Evolutionary conservation across 92 coral and sea anemone genomes (phyloP).

Genomic region (Virgularia gustaviana): DNA sequence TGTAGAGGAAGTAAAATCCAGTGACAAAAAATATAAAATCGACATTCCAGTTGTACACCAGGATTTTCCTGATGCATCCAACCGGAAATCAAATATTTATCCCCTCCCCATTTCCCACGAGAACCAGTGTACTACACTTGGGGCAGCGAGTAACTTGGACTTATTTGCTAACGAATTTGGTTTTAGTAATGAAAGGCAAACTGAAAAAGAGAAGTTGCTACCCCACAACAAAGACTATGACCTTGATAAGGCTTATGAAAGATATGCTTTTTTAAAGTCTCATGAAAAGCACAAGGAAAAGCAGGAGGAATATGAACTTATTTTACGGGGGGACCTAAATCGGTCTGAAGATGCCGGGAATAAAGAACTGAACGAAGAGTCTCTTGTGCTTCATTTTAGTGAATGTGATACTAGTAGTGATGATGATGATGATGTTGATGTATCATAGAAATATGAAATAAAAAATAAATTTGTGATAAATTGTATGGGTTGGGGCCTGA

Average conservation of each 20-base stretch:
- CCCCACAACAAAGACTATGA: conserved; percentile 35
- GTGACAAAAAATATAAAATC: conserved; percentile 20
- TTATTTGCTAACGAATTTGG: conserved; percentile 33
- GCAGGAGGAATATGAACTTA: conserved; percentile 34
- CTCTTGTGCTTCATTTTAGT: too few relatives aligned
- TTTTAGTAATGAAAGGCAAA: neutral
- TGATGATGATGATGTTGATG: conserved; percentile 4
- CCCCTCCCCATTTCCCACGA: conserved; percentile 51
- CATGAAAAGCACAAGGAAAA: conserved; percentile 34
- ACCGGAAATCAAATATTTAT: conserved; percentile 25
- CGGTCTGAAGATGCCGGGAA: conserved; percentile 9
- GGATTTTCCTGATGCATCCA: conserved; percentile 33
- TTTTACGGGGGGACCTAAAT: conserved; percentile 27
- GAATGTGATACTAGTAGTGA: neutral
- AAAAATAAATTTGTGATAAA: too few relatives aligned
- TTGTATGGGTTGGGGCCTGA: too few relatives aligned
- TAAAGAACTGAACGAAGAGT: too few relatives aligned
- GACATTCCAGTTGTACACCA: conserved; percentile 12
- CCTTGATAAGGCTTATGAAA: conserved; percentile 34
- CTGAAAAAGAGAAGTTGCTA: conserved; percentile 21
- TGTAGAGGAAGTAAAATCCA: neutral
- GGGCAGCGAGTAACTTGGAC: conserved; percentile 47
- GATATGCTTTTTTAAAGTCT: conserved; percentile 37
- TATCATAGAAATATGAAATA: neutral
- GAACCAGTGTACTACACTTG: conserved; percentile 45